A percentile compares a stretch with the other conserved stretches of the same genome.
These are phyloP conservation scores for Felis catus DNA, from an alignment of 2,113 vertebrate genomes.

Conservation along the genomic window DNA sequence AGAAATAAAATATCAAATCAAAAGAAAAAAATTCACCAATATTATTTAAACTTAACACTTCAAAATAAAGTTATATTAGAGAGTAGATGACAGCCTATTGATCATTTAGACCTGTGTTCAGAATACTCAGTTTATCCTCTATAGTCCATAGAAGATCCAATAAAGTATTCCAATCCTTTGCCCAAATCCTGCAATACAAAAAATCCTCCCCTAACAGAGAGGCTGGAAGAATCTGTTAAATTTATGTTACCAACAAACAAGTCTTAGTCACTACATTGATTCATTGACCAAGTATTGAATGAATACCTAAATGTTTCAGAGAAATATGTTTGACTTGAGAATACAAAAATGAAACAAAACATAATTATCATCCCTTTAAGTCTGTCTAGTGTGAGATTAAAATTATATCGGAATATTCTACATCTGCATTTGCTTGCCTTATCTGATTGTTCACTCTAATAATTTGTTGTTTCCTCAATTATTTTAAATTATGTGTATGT, in stretches of 20 bases:
- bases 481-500: background rate
- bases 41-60: background rate
- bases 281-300: background rate
- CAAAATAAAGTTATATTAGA: background rate
- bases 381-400: background rate
- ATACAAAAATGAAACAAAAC: background rate
- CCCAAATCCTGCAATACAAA: background rate
- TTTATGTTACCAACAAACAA: background rate
- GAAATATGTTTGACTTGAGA: background rate
- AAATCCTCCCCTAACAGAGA: background rate
- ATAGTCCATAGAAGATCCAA: background rate
- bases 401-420: background rate
- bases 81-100: background rate
- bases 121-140: background rate
- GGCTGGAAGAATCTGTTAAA: background rate
- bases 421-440: background rate
- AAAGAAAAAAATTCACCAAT: background rate
- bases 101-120: background rate
- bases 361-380: background rate
- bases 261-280: background rate
- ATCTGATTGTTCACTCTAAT: background rate
- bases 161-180: background rate
- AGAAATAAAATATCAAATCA: conserved; percentile 30
- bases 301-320: background rate
- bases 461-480: background rate